Percentiles rank a stretch among this genome's conserved stretches.
phyloP scores from a whole-genome alignment of 1,140 invertebrate species.

The Drosophila takahashii region DNA sequence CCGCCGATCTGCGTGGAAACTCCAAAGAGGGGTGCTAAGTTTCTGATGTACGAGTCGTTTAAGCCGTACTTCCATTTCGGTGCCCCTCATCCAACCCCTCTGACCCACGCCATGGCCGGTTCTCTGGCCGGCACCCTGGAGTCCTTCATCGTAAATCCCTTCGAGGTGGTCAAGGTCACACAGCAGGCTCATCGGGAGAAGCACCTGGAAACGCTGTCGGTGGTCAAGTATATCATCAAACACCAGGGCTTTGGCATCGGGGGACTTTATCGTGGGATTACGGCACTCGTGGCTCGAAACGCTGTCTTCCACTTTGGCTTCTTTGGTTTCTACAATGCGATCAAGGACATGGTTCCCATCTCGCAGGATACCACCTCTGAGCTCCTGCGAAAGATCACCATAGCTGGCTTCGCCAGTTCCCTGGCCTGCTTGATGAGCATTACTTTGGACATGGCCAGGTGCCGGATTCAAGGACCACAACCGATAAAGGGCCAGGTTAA shows the following conservation, averaged over 20 bases:
- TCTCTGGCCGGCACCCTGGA: conserved; percentile 93
- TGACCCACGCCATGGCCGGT: conserved; percentile 94
- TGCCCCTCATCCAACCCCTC: conserved; percentile 87
- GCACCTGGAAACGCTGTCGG: conserved; percentile 89
- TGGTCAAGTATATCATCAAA: conserved; percentile 91
- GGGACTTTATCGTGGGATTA: conserved; percentile 93
- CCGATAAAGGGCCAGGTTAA: conserved; percentile 89
- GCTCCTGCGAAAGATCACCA: conserved; percentile 88
- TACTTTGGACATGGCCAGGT: conserved; percentile 97
- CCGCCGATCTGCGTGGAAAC: conserved; percentile 96
- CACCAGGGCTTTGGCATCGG: conserved; percentile 90
- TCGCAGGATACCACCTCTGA: conserved; percentile 88
- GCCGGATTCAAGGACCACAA: conserved; percentile 96
- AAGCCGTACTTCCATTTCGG: conserved; percentile 93
- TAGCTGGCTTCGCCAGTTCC: conserved; percentile 93
- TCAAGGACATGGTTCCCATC: conserved; percentile 90
- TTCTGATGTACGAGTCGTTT: conserved; percentile 95
- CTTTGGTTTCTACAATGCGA: conserved; percentile 96
- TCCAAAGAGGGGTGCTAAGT: conserved; percentile 96
- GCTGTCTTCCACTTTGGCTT: conserved; percentile 95
- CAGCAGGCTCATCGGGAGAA: conserved; percentile 89
- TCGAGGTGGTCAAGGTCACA: conserved; percentile 96
- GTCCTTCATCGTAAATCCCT: conserved; percentile 94
- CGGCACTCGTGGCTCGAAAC: conserved; percentile 93
- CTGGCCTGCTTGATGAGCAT: conserved; percentile 94